Evolutionary conservation across 2,888 invertebrate genomes (phyloP).

Genomic region (Lepidochrysops patricia): DNA sequence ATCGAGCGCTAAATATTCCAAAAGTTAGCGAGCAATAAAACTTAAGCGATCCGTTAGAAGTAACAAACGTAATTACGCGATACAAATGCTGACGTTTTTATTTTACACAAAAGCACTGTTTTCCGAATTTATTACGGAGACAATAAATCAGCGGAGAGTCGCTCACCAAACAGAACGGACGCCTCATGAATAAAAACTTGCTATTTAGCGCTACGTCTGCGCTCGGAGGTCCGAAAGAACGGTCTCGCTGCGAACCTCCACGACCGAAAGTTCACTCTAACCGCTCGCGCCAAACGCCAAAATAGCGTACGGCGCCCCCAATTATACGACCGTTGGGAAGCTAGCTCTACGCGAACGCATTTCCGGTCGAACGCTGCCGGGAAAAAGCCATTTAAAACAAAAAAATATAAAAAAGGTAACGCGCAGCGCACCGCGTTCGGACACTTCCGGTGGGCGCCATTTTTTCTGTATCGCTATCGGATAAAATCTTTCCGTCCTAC

Average conservation of each 20-base stretch:
- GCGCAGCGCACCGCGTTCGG: conserved; percentile 69
- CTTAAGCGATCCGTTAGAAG: not conserved
- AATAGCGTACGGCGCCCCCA: conserved; percentile 47
- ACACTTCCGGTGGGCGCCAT: conserved; percentile 76
- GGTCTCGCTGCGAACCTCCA: conserved; percentile 29
- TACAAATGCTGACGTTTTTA: conserved; percentile 2
- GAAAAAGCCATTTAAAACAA: conserved; percentile 75
- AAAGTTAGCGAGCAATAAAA: not conserved
- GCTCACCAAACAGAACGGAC: conserved; percentile 68
- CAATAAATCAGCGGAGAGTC: conserved; percentile 67
- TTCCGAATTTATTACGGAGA: conserved; percentile 62
- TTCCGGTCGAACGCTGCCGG: conserved; percentile 71
- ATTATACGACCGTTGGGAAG: conserved; percentile 50
- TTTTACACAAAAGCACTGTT: conserved; percentile 24
- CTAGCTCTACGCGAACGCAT: conserved; percentile 72
- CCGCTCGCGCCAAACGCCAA: conserved; percentile 41
- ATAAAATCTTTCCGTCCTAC: conserved; percentile 75
- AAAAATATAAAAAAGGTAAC: conserved; percentile 69
- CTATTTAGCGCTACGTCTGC: conserved; percentile 67
- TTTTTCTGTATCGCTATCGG: conserved; percentile 75
- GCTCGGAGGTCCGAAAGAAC: conserved; percentile 44
- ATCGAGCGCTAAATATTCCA: not conserved
- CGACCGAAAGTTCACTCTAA: conserved; percentile 43
- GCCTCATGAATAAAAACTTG: conserved; percentile 73
- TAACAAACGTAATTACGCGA: not conserved